These are phyloP conservation scores for Diploptera punctata DNA, from an alignment of 2,888 invertebrate genomes.

Conservation along the genomic window DNA sequence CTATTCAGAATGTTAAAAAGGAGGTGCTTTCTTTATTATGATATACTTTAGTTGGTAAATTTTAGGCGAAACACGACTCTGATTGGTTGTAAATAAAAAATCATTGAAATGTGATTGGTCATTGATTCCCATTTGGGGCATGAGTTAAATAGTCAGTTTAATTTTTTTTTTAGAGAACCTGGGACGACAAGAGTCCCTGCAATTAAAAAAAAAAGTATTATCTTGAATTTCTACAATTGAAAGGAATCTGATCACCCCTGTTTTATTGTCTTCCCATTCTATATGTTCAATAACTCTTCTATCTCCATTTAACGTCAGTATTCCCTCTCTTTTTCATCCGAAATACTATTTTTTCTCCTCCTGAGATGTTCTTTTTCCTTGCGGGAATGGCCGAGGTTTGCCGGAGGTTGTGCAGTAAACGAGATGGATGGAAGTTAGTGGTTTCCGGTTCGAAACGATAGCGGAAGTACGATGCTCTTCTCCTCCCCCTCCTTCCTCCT, in stretches of 20 bases:
- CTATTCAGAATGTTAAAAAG: too few relatives aligned
- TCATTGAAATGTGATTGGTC: too few relatives aligned
- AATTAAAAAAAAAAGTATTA: too few relatives aligned
- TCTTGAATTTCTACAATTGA: too few relatives aligned
- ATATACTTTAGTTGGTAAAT: too few relatives aligned
- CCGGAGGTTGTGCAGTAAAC: slow-evolving; percentile 31
- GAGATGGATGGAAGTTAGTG: slow-evolving; percentile 39
- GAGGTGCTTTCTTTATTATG: too few relatives aligned
- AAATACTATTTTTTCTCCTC: background rate
- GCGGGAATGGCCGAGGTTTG: slow-evolving; percentile 6
- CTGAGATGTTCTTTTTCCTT: slow-evolving; percentile 7
- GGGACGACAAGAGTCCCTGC: too few relatives aligned
- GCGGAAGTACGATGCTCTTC: slow-evolving; percentile 22
- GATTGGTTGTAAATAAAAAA: too few relatives aligned
- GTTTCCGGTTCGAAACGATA: slow-evolving; percentile 38
- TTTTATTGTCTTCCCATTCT: background rate
- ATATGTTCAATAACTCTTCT: slow-evolving; percentile 3
- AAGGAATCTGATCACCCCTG: background rate
- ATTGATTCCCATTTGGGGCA: too few relatives aligned
- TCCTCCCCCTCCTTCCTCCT: background rate
- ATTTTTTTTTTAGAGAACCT: too few relatives aligned
- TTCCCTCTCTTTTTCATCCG: background rate
- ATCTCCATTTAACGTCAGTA: background rate
- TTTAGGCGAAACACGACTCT: too few relatives aligned
- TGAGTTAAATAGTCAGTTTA: too few relatives aligned